These are phyloP conservation scores for Drosophila melanogaster DNA, from an alignment of 1,140 invertebrate species.

Conservation along the genomic window Release_6_plus_ISO1_MT NT_037436.4:6996501-6997000, in stretches of 20 bases:
- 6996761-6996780: constrained; percentile 32
- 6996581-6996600: constrained; percentile 9
- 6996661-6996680: constrained; percentile 19
- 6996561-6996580: constrained; percentile 49
- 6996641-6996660: constrained; percentile 27
- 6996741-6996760: constrained; percentile 9
- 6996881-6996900: constrained; percentile 71
- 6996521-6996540: constrained; percentile 18
- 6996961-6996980: constrained; percentile 58
- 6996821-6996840: constrained; percentile 33
- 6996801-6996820: constrained; percentile 22
- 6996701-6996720: constrained; percentile 35
- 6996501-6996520: constrained; percentile 25
- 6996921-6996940: constrained; percentile 70
- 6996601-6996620: constrained; percentile 39
- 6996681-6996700: constrained; percentile 10
- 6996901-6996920: constrained; percentile 65
- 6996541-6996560: constrained; percentile 42
- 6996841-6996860: constrained; percentile 1
- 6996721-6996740: constrained; percentile 51
- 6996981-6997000: constrained; percentile 22
- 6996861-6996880: constrained; percentile 20
- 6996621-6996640: constrained; percentile 42
- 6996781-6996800: constrained; percentile 41
- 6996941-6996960: constrained; percentile 61